Evolutionary conservation across 2,113 vertebrate genomes (phyloP).

Genomic region (Chaetodon auriga): DNA sequence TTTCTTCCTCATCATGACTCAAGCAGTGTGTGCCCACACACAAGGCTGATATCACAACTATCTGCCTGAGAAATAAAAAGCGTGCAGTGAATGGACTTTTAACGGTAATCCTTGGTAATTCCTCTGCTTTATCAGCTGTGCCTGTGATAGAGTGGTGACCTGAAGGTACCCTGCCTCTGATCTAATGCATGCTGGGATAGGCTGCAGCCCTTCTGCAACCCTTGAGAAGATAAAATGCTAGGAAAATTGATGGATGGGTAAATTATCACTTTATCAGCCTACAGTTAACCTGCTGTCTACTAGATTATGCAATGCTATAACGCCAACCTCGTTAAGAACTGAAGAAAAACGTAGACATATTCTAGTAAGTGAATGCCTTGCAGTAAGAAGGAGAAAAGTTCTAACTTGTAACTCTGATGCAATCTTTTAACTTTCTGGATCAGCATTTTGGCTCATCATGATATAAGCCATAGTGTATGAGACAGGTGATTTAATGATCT

Average conservation of each 20-base stretch:
- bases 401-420: neutral
- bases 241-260: neutral
- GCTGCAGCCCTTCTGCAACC: neutral
- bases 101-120: neutral
- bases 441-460: neutral
- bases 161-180: neutral
- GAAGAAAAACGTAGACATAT: neutral
- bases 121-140: neutral
- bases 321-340: neutral
- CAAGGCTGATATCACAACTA: neutral
- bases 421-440: neutral
- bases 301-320: neutral
- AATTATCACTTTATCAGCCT: neutral
- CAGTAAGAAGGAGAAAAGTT: neutral
- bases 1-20: conserved; percentile 3
- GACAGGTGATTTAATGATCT: neutral
- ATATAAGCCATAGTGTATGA: neutral
- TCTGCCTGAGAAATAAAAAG: conserved; percentile 4
- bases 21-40: conserved; percentile 2
- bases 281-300: neutral
- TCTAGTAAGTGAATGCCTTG: neutral
- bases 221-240: neutral
- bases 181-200: neutral
- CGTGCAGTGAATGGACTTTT: neutral
- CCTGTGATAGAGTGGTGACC: neutral